Evolutionary conservation across 2,888 invertebrate species (phyloP).

Genomic region (Unio delphinus): DNA sequence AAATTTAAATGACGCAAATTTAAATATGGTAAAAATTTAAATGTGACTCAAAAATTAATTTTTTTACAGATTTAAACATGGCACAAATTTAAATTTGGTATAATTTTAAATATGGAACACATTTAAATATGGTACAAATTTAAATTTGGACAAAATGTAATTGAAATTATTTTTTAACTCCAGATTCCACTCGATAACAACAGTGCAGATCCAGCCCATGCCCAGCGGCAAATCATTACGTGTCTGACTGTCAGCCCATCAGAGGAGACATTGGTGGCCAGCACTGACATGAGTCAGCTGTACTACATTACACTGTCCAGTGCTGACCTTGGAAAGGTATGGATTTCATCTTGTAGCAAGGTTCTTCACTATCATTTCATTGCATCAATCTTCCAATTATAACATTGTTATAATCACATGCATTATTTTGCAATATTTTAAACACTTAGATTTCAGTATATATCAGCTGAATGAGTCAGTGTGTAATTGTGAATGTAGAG

Average conservation of each 20-base stretch:
- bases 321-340: slow-evolving; percentile 71
- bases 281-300: slow-evolving; percentile 73
- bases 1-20: too few species aligned
- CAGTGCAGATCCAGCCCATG: slow-evolving; percentile 65
- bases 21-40: too few species aligned
- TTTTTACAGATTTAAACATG: too few species aligned
- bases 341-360: not conserved
- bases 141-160: not conserved
- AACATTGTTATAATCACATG: not conserved
- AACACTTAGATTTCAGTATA: too few species aligned
- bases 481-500: too few species aligned
- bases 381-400: not conserved
- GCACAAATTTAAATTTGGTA: too few species aligned
- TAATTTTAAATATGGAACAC: not conserved
- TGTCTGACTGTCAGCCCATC: slow-evolving; percentile 72
- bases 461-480: too few species aligned
- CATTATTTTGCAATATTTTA: too few species aligned
- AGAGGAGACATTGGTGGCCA: slow-evolving; percentile 72
- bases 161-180: slow-evolving; percentile 5
- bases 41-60: too few species aligned
- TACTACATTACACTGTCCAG: slow-evolving; percentile 72
- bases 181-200: slow-evolving; percentile 69
- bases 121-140: not conserved
- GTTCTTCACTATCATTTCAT: not conserved
- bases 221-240: slow-evolving; percentile 66